phyloP scores from a whole-genome alignment of 53 echinoderm and acorn worm species.

The Holothuria leucospilota region DNA sequence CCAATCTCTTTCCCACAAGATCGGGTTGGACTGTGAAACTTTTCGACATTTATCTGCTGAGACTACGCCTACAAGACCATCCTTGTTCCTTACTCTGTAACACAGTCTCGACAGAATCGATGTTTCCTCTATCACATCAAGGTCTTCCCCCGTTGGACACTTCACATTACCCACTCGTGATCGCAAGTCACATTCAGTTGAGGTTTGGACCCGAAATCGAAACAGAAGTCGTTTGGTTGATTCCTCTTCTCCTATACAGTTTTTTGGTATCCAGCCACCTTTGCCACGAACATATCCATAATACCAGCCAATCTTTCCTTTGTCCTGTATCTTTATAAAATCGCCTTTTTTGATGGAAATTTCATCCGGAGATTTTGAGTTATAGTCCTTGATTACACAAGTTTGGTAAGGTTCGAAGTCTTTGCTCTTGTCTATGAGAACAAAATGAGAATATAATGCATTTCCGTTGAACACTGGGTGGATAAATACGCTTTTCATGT shows the following conservation, averaged over 20 bases:
- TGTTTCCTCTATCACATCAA: slow-evolving; percentile 22
- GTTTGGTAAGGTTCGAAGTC: not conserved
- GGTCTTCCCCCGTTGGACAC: not conserved
- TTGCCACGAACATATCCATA: not conserved
- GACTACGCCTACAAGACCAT: slow-evolving; percentile 10
- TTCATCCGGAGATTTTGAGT: not conserved
- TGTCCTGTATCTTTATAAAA: slow-evolving; percentile 15
- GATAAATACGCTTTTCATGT: too few relatives aligned
- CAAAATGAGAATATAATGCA: not conserved
- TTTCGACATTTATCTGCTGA: not conserved
- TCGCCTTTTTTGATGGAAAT: slow-evolving; percentile 17
- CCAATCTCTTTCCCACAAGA: slow-evolving; percentile 28
- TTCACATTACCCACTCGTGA: not conserved
- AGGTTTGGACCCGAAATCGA: slow-evolving; percentile 12
- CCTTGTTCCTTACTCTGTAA: slow-evolving; percentile 14
- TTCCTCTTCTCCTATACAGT: slow-evolving; percentile 27
- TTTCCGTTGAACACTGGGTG: not conserved
- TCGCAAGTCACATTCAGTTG: not conserved
- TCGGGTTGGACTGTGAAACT: not conserved
- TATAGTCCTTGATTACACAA: not conserved
- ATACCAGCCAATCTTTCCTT: slow-evolving; percentile 6
- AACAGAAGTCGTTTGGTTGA: not conserved
- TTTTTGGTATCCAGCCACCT: slow-evolving; percentile 7
- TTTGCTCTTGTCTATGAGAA: not conserved
- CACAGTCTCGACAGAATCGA: not conserved